Evolutionary conservation across 2,888 invertebrate genomes (phyloP), one percentile per base, ranked within the genome.

Genomic region (Criorhina ranunculi): DNA sequence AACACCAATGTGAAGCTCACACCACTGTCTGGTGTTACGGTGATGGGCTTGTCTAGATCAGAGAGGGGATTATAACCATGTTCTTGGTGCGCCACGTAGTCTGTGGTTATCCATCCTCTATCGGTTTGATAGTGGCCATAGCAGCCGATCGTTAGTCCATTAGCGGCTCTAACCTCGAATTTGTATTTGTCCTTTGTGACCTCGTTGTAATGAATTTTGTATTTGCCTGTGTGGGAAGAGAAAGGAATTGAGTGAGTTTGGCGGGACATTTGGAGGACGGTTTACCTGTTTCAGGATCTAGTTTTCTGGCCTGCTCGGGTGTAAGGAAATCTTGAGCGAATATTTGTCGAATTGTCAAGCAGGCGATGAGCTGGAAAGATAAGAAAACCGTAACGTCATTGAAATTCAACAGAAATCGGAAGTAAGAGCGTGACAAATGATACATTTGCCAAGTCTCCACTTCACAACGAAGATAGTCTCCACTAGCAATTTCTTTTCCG

Each of bases 271-370:
- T n/a, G n/a, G n/a, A n/a, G 6, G n/a, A 5, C 4, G n/a, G 7
- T 12, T 24, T 51, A 51, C 51, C 51, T 29, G 29, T 12, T 51
- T 24, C 51, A 3, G 51, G 51, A 11, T 51, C 12, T 31, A 51
- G 19, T 49, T 49, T 49, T 24, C 6, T 49, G 11, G 49, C 49
- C 11, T 49, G 24, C 11, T 49, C 49, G 2, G 46, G 49, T 2
- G 49, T 7, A 15, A 42, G 15, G 1, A 12, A 8, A 17, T 42
- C 42, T 8, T 40, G 15, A 8, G 46, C 46, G 9, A 46, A 2
- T 9, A 15, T 46, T 9, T 19, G 2, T 46, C 9, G 19, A 19
- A 46, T 0, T 5, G 19, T 9, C 1, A 17, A 17, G 19, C 9
- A 19, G 2, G 11, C 19, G 0, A 46, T 17, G 19, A 19, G 9